phyloP scores from a whole-genome alignment of 2,113 vertebrate genomes.

The Grantiella picta region DNA sequence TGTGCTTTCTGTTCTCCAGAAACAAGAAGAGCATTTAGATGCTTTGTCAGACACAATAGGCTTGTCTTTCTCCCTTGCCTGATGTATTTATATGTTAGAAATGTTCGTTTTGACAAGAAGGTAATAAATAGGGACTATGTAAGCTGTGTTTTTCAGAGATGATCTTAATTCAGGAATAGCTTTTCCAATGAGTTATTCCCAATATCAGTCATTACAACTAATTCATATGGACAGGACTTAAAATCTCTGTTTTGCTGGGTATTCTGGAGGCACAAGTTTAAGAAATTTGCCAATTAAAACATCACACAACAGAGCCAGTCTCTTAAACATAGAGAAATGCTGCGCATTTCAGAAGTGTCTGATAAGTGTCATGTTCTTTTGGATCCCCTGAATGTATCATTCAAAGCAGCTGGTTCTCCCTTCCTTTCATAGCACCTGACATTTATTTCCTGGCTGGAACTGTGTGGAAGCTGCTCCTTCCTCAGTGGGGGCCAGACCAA shows the following conservation, averaged over 20 bases:
- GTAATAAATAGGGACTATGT: not conserved
- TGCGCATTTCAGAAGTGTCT: not conserved
- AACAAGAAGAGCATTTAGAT: not conserved
- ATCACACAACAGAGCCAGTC: not conserved
- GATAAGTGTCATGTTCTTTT: not conserved
- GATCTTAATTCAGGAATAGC: not conserved
- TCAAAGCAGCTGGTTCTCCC: not conserved
- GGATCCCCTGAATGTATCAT: not conserved
- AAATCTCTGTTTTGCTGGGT: not conserved
- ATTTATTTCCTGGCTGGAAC: slow-evolving; percentile 20
- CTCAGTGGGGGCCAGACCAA: not conserved
- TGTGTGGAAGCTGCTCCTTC: not conserved
- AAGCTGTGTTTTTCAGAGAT: not conserved
- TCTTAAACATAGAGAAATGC: not conserved
- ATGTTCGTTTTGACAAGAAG: not conserved
- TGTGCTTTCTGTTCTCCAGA: not conserved
- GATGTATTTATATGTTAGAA: not conserved
- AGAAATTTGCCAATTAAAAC: not conserved
- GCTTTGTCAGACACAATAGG: not conserved
- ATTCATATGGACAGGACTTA: not conserved
- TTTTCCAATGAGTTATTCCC: not conserved
- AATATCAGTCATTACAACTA: not conserved
- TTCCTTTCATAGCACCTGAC: slow-evolving; percentile 13
- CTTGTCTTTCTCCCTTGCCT: not conserved
- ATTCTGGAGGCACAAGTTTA: not conserved